Evolutionary conservation across 2,113 vertebrate species (phyloP), one percentile per base, ranked within the genome.

Genomic region (Nycticorax nycticorax): DNA sequence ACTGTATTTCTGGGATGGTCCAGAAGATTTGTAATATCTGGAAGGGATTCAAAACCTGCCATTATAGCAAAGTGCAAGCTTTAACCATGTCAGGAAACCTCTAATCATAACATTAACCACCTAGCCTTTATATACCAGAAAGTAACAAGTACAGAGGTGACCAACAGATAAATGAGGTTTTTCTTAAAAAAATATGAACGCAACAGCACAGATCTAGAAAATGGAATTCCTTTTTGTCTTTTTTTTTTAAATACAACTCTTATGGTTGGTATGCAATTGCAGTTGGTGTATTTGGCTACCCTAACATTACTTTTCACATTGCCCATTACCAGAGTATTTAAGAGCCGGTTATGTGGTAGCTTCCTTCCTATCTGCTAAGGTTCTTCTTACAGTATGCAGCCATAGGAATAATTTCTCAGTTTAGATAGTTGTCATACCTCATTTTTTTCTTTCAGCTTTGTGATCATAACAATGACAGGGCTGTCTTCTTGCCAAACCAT

Each of bases 381-480:
- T 35, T 52, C 12, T 39, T 78, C 79, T 48, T 73, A 52, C 5
- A 87, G 45, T 14, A 82, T 1, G 4, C 26, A 92, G 74, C 27
- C 12, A 56, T 8, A 85, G 45, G 32, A 85, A 62, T 66, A 69
- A 76, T 43, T 93, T 89, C 37, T 83, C 41, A 35, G 33, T 59
- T 91, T 77, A 43, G 30, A 20, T 64, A 95, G 37, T 83, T 94
- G 43, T 85, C 97, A 88, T 98, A 99, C 99, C 99, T 99, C 99
- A 79, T 99, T 99, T 98, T 99, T 99, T 98, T 99, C 99, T 97
- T 99, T 99, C 87, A 99, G 99, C 89, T 99, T 99, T 96, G 99
- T 99, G 97, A 99, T 99, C 99, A 99, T 99, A 96, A 99, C 99
- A 94, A 99, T 99, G 95, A 99, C 98, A 11, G 99, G 99, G 77